Conservation (phyloP, 2,888 invertebrate genomes). For the Epirrhoe alternata region DNA sequence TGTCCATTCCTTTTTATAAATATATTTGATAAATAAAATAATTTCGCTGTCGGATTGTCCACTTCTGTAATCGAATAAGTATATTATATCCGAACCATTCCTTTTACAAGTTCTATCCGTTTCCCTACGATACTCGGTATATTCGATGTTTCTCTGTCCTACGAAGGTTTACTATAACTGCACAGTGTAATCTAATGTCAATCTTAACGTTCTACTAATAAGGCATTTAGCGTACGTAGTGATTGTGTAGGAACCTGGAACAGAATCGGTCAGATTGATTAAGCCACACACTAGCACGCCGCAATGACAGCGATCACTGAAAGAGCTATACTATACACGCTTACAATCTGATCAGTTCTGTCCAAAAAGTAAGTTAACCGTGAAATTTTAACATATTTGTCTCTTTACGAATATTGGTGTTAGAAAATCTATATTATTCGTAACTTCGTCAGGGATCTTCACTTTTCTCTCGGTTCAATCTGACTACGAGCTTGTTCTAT, state of each 20-base stretch:
- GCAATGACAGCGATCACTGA: neutral
- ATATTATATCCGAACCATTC: constrained; percentile 62
- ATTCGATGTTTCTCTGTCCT: constrained; percentile 51
- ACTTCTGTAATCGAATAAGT: constrained; percentile 60
- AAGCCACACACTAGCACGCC: constrained; percentile 26
- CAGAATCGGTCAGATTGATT: constrained; percentile 66
- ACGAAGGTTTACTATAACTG: constrained; percentile 57
- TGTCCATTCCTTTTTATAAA: constrained; percentile 71
- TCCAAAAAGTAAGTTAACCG: constrained; percentile 59
- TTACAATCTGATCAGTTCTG: constrained; percentile 64
- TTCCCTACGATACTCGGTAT: constrained; percentile 49
- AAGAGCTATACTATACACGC: constrained; percentile 14
- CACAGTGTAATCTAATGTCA: constrained; percentile 68
- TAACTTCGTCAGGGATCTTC: constrained; percentile 55
- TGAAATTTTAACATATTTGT: constrained; percentile 59
- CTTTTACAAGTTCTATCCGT: constrained; percentile 50
- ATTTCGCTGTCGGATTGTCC: constrained; percentile 73
- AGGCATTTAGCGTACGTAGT: constrained; percentile 64
- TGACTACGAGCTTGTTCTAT: constrained; percentile 29
- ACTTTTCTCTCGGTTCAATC: constrained; percentile 32
- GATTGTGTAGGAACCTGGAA: constrained; percentile 49
- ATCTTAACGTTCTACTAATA: constrained; percentile 70
- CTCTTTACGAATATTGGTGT: constrained; percentile 63
- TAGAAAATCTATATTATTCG: constrained; percentile 56
- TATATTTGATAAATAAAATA: constrained; percentile 54